Conservation (phyloP, 2,113 vertebrate genomes). For the Nyctereutes procyonoides region DNA sequence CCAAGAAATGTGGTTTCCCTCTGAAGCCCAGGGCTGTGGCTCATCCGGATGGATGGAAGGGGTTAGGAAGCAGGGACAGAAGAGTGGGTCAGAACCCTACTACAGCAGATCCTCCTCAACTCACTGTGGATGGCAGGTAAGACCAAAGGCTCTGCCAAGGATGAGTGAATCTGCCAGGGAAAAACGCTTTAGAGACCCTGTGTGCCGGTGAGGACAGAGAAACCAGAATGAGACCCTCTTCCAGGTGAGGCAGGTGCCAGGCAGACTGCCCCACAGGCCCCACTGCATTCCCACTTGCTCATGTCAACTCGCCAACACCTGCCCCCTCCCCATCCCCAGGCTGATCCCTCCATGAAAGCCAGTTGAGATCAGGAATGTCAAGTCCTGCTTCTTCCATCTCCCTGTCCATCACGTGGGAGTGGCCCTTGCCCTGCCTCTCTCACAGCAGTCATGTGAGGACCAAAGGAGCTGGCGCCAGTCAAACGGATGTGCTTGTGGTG, state of each 20-base stretch:
- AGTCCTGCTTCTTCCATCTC: background rate
- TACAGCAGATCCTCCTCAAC: background rate
- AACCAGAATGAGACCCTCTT: background rate
- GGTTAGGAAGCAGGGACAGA: fast-evolving
- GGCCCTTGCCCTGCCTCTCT: background rate
- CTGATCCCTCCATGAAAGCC: background rate
- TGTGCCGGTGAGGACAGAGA: fast-evolving
- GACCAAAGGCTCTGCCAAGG: background rate
- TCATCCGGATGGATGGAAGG: background rate
- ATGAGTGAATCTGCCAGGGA: background rate
- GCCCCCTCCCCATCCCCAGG: background rate
- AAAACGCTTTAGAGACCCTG: background rate
- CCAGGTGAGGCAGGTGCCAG: too few relatives aligned
- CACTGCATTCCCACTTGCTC: background rate
- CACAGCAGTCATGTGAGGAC: background rate
- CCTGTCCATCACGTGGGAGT: fast-evolving
- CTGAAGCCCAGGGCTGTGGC: background rate
- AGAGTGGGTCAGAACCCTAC: background rate
- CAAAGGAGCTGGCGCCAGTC: background rate
- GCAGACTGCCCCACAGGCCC: background rate
- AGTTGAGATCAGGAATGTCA: too few relatives aligned
- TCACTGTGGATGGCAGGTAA: background rate
- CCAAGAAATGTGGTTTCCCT: background rate
- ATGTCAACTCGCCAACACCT: background rate
- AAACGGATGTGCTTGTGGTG: background rate